phyloP scores from a whole-genome alignment of 2,888 invertebrate genomes.

The Odontothrips loti region DNA sequence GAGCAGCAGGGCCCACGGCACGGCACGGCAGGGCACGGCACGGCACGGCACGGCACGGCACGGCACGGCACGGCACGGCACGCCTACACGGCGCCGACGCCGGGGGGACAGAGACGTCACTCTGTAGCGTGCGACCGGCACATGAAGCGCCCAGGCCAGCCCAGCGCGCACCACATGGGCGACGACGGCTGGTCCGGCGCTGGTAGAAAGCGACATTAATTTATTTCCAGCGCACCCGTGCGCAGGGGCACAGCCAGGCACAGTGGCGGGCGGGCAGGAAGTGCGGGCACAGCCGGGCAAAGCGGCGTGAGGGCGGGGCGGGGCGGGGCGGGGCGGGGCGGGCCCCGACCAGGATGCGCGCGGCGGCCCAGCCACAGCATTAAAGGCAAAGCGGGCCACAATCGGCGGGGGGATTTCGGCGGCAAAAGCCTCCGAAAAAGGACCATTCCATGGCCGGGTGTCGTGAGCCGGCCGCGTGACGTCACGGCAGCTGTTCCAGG shows the following conservation, averaged over 20 bases:
- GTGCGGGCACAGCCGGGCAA: no score
- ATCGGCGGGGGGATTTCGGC: neutral
- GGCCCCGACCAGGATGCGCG: neutral
- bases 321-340: neutral
- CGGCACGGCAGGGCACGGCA: no score
- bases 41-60: no score
- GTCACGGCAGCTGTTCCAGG: neutral
- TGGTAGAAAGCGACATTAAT: neutral
- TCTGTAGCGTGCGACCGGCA: neutral
- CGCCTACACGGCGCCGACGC: no score
- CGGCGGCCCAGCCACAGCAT: neutral
- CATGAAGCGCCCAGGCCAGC: neutral
- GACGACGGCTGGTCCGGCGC: no score
- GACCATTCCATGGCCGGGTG: neutral
- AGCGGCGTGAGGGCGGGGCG: neutral
- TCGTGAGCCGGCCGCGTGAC: neutral
- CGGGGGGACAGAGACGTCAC: neutral
- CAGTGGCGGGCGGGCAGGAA: no score
- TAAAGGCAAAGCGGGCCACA: neutral
- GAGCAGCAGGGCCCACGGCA: no score
- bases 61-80: no score
- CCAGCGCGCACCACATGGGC: neutral
- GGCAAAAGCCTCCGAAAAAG: neutral
- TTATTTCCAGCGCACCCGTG: neutral
- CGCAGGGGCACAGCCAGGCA: no score